Evolutionary conservation across 1,140 invertebrate genomes (phyloP), one percentile per base, ranked within the genome.

Genomic region (Drosophila sproati): DNA sequence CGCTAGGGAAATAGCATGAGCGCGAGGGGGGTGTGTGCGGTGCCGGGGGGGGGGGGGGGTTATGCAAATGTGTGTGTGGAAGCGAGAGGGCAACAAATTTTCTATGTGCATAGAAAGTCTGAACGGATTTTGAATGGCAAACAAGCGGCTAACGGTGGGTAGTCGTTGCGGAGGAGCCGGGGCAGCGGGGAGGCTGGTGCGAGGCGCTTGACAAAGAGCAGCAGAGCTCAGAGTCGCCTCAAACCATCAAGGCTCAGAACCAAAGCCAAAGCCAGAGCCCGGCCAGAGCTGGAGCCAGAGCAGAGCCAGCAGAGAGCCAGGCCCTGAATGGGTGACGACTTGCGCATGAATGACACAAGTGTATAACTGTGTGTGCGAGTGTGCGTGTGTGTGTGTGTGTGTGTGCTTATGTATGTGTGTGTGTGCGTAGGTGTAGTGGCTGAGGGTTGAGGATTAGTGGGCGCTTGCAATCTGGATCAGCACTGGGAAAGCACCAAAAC

Each of bases 121-220:
- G 85, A 88, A 88, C 80, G 85, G 85, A 88, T 88, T 88, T 88
- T 88, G 85, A 88, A 88, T 89, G 85, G 80, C 85, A 88, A 88
- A 88, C 85, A 88, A 89, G 81, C 80, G 86, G 76, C 80, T 76
- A 75, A 67, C 41, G 55, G 77, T 63, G 70, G 55, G 34, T 56
- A 34, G 39, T 20, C 20, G 20, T 20, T 20, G 20, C 20, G 2
- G 64, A 10, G 28, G 5, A 20, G 4, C 5, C 7, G 60, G 6
- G 20, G 51, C 10, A 3, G 4, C 20, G 48, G 31, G 41, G 37
- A 31, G 20, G 7, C 7, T 3, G 5, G 54, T 20, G 3, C 6
- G 43, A 5, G 3, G 34, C 7, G 28, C 63, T 59, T 39, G 43
- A 73, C 55, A 67, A 67, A 73, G 70, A 50, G 47, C 39, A 64